Base-by-base conservation (phyloP, 2,797 vertebrate species). In the Danio choprae region DNA sequence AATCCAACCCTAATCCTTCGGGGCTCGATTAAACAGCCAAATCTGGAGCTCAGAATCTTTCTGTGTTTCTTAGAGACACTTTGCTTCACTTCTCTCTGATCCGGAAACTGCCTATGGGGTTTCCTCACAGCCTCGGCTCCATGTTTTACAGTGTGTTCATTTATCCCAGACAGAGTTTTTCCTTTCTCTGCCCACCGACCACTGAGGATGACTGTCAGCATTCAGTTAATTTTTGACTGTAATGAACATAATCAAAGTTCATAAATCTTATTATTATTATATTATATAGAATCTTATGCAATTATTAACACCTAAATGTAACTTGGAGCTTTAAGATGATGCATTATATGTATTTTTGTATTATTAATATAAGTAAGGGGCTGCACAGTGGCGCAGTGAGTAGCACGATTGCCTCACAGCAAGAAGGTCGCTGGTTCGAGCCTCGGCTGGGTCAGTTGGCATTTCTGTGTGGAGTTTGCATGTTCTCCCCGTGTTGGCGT, bases 1-100 rank as follows among this genome's bases (percentile, higher is more conserved):
- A 94, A 94, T 94, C 93, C 92, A 38, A 83, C 69, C 84, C 85
- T 93, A 94, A 94, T 94, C 92, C 93, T 89, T 76, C 67, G 83
- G 83, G 87, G 87, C 89, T 91, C 87, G 87, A 94, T 94, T 93
- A 94, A 93, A 91, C 87, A 87, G 88, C 70, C 85, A 90, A 90
- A 94, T 94, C 91, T 90, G 12, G 80, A 77, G 87, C 88, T 88
- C 88, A 86, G 87, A 88, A 91, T 92, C 90, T 85, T 84, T 68
- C 82, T 67, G 74, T 85, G 87, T 92, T 87, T 88, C 84, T 77
- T 75, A 51, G 84, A 78, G 65, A 76, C 84, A 89, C 88, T 83
- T 87, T 84, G 86, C 87, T 83, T 84, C 74, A 74, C 11, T 74
- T 82, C 55, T 5, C 79, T 79, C 77, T 60, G 65, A 83, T 62